Percentiles rank a stretch among this genome's conserved stretches.
phyloP scores from a whole-genome alignment of 2,888 invertebrate genomes.

The Ecliptopera silaceata region DNA sequence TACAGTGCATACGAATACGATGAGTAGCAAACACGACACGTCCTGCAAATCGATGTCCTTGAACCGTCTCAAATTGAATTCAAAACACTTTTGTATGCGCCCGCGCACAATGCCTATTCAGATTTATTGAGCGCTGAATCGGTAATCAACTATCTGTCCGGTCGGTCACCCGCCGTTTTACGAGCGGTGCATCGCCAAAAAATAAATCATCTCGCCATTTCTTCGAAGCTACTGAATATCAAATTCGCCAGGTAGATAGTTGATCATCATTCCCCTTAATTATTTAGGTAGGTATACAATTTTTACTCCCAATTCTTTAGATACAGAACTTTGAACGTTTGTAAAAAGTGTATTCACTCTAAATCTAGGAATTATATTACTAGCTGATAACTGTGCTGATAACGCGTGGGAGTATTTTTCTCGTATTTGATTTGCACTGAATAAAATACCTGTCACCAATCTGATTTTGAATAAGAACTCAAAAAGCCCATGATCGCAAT shows the following conservation, averaged over 20 bases:
- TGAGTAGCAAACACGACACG: constrained; percentile 42
- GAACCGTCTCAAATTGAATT: constrained; percentile 64
- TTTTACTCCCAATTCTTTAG: no score
- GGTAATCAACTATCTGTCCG: constrained; percentile 60
- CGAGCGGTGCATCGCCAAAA: constrained; percentile 54
- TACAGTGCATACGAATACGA: constrained; percentile 22
- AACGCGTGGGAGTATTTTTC: no score
- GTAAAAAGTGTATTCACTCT: no score
- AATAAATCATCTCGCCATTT: constrained; percentile 34
- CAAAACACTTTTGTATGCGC: constrained; percentile 69
- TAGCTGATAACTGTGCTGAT: no score
- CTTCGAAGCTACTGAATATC: no score
- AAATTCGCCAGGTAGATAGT: neutral
- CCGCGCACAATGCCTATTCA: constrained; percentile 74
- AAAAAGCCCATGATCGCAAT: no score
- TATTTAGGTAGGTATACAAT: no score
- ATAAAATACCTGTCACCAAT: no score
- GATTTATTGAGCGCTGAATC: constrained; percentile 68
- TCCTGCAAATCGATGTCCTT: constrained; percentile 59
- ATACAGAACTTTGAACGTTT: no score
- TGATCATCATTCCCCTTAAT: neutral
- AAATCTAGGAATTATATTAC: no score
- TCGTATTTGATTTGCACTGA: no score
- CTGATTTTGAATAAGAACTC: no score
- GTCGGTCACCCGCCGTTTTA: constrained; percentile 61